Evolutionary conservation across 2,888 invertebrate species (phyloP).

Genomic region (Hyposoter didymator): DNA sequence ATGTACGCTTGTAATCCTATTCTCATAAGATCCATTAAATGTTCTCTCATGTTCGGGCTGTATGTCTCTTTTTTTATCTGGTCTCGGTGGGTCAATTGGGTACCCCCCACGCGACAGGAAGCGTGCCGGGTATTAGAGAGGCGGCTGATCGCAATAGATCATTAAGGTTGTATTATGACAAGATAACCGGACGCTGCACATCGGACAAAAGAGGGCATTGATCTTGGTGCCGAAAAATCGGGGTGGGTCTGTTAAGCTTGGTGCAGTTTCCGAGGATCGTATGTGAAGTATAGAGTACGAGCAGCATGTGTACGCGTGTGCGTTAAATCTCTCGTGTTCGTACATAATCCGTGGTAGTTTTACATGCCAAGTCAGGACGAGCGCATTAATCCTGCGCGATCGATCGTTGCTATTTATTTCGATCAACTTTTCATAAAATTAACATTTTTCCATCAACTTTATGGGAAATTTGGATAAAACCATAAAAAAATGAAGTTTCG

Average conservation of each 20-base stretch:
- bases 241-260: conserved; percentile 54
- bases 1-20: conserved; percentile 79
- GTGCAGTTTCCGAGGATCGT: conserved; percentile 29
- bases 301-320: conserved; percentile 5
- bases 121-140: conserved; percentile 80
- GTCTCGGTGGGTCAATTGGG: conserved; percentile 74
- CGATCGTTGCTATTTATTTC: conserved; percentile 7
- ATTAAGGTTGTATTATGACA: conserved; percentile 83
- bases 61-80: conserved; percentile 12
- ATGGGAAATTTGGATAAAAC: background rate
- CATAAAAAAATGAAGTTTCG: background rate
- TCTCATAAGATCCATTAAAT: conserved; percentile 67
- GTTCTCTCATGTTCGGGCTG: conserved; percentile 19
- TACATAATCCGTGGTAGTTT: conserved; percentile 64
- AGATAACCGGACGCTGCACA: conserved; percentile 75
- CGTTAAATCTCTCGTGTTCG: conserved; percentile 63
- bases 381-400: conserved; percentile 52
- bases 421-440: background rate
- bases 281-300: background rate
- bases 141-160: conserved; percentile 79
- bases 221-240: conserved; percentile 67
- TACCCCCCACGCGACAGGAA: conserved; percentile 79
- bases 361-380: conserved; percentile 58
- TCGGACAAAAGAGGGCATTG: conserved; percentile 65
- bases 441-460: background rate